Base-by-base conservation (phyloP, 2,888 invertebrate species). In the Elysia crispata region DNA sequence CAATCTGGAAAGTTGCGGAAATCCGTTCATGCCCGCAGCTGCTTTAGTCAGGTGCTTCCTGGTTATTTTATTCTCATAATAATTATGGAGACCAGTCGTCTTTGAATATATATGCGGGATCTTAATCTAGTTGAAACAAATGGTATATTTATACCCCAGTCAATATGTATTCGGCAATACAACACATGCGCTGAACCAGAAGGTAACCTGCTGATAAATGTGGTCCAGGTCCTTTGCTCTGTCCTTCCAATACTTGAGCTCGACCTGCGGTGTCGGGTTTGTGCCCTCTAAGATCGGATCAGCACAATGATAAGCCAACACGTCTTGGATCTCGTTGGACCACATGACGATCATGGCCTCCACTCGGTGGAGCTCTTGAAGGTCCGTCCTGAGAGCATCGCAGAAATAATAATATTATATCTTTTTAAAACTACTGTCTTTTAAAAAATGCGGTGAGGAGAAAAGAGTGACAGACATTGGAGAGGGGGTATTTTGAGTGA, bases 341-440 rank as follows among this genome's bases (percentile, higher is more conserved):
- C 98, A 98, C 91, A 98, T 98, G 87, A 98, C 97, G 70, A 98
- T 95, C n/a, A 98, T 96, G 3, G 97, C 97, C 93, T 98, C 98
- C 77, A 98, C 97, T 18, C 97, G 96, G 90, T 97, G 97, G 92
- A 98, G 97, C 84, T 98, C 93, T 8, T 54, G 50, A 13, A 57
- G 67, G 28, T 79, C 54, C 31, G 73, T 33, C 25, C 79, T 79
- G 77, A 23, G 11, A 25, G 18, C 15, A 54, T n/a, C n/a, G n/a
- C n/a, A n/a, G n/a, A n/a, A n/a, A n/a, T n/a, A 13, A 70, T 30
- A 33, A 49, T 20, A n/a, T 1, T 3, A 70, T 15, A 18, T 41
- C 23, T 23, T 30, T 49, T 41, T 11, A 18, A 15, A 13, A 70
- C 60, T 57, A 18, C 41, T n/a, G 54, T 30, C 13, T 13, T 20